These are phyloP conservation scores for Drosophila albomicans DNA, from an alignment of 1,140 invertebrate genomes.

Conservation along the genomic window DNA sequence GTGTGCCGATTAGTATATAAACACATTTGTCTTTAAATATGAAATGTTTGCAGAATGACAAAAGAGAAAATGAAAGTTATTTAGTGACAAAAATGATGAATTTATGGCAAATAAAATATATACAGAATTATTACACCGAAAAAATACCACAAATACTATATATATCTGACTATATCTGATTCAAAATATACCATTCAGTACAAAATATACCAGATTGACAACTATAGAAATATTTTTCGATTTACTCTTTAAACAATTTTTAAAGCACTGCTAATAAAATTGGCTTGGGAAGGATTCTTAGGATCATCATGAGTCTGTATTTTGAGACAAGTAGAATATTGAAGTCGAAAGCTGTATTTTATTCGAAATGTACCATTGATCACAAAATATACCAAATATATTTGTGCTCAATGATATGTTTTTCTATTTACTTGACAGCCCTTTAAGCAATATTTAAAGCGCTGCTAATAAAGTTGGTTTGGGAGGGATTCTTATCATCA, in stretches of 20 bases:
- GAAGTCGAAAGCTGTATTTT: no score
- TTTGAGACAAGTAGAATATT: background rate
- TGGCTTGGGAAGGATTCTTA: background rate
- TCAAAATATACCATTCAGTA: no score
- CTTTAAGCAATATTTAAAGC: background rate
- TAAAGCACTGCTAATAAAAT: background rate
- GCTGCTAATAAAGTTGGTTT: no score
- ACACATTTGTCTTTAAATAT: slow-evolving; percentile 2
- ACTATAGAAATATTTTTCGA: no score
- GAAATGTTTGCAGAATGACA: background rate
- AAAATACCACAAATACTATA: no score
- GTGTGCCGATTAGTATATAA: background rate
- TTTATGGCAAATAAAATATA: background rate
- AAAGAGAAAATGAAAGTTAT: no score
- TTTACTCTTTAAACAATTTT: no score
- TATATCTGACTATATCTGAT: no score
- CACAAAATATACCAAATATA: no score
- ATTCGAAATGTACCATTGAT: no score
- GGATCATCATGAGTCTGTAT: background rate
- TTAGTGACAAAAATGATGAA: background rate
- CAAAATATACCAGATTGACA: no score
- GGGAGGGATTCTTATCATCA: background rate
- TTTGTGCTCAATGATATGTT: no score
- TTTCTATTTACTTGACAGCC: background rate
- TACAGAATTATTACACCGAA: background rate